Conservation (phyloP, 2,113 vertebrate genomes). For the Urocitellus parryii region DNA sequence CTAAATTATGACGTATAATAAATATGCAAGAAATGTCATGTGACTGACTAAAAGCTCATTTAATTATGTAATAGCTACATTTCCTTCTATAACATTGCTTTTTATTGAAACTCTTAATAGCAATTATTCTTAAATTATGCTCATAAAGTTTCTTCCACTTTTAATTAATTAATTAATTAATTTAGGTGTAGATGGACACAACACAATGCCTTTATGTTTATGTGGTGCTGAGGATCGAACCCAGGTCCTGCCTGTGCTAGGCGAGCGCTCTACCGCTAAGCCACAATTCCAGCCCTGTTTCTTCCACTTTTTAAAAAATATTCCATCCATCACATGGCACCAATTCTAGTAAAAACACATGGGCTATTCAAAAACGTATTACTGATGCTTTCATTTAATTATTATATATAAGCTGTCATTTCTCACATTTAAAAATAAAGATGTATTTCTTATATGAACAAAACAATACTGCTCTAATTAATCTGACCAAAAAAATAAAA, state of each 20-base stretch:
- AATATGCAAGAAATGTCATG: not conserved
- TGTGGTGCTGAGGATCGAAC: too few species aligned
- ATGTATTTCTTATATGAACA: not conserved
- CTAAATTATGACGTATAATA: not conserved
- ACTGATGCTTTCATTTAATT: constrained; percentile 8
- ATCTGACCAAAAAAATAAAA: not conserved
- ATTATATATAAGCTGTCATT: not conserved
- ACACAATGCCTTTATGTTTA: too few species aligned
- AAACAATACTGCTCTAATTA: not conserved
- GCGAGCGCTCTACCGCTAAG: too few species aligned
- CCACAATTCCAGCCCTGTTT: too few species aligned
- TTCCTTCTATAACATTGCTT: not conserved
- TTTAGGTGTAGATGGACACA: too few species aligned
- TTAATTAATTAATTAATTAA: not conserved
- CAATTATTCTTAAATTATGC: constrained; percentile 10
- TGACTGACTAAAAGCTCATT: constrained; percentile 13
- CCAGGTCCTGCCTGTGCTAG: too few species aligned
- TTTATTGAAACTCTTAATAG: not conserved
- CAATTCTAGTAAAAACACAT: not conserved
- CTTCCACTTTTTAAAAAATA: not conserved
- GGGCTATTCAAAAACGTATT: not conserved
- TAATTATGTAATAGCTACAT: not conserved
- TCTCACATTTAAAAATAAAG: constrained; percentile 30
- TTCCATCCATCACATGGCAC: not conserved
- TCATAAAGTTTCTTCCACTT: not conserved